phyloP scores from a whole-genome alignment of 2,113 vertebrate species.

The Nothocercus nigrocapillus region DNA sequence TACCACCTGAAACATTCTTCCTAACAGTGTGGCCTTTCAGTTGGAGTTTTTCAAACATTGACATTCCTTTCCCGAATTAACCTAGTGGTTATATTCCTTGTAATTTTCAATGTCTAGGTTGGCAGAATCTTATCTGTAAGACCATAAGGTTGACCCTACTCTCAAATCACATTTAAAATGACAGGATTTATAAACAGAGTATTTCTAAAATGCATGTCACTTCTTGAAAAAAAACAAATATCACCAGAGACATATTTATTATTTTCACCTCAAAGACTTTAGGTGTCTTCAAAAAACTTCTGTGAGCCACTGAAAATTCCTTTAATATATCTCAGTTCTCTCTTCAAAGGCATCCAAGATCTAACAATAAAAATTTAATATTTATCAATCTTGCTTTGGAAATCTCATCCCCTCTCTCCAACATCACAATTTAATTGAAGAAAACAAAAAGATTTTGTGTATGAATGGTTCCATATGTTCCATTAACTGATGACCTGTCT shows the following conservation, averaged over 20 bases:
- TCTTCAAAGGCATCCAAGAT: background rate
- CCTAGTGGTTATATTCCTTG: background rate
- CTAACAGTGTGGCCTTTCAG: background rate
- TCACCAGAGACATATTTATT: background rate
- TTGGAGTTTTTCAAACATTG: background rate
- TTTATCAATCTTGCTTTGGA: background rate
- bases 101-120: background rate
- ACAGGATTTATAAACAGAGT: background rate
- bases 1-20: background rate
- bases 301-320: background rate
- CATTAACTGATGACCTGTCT: too few relatives aligned
- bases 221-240: background rate
- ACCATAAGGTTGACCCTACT: background rate
- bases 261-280: background rate
- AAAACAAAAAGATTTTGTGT: too few relatives aligned
- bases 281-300: background rate
- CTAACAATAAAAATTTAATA: background rate
- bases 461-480: too few relatives aligned
- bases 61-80: background rate
- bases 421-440: too few relatives aligned
- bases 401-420: background rate
- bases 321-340: background rate
- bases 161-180: background rate
- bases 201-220: background rate
- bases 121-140: background rate